These are phyloP conservation scores for Antennarius striatus DNA, from an alignment of 2,113 vertebrate species.

Conservation along the genomic window DNA sequence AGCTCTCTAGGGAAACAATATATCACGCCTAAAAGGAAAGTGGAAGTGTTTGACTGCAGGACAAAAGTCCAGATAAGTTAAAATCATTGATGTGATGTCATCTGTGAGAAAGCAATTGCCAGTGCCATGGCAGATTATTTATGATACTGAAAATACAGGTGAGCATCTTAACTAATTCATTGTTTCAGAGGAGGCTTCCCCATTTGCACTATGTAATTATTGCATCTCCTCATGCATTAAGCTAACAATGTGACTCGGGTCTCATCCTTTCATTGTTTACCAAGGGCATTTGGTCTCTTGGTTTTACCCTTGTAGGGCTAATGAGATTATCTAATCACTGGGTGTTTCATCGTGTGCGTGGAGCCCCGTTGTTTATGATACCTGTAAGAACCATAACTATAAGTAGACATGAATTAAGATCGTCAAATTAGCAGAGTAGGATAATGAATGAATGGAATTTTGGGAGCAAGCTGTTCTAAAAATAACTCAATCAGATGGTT, in stretches of 20 bases:
- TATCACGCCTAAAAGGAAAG: constrained; percentile 72
- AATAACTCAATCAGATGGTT: constrained; percentile 36
- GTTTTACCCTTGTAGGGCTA: constrained; percentile 51
- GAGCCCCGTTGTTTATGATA: constrained; percentile 15
- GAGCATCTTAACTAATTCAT: constrained; percentile 53
- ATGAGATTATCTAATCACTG: constrained; percentile 51
- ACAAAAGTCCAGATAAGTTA: constrained; percentile 75
- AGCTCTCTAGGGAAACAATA: constrained; percentile 75
- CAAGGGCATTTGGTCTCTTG: constrained; percentile 50
- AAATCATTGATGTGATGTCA: constrained; percentile 75
- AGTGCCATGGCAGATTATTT: constrained; percentile 61
- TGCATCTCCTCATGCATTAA: constrained; percentile 28
- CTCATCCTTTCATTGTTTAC: constrained; percentile 59
- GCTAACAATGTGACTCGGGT: constrained; percentile 7
- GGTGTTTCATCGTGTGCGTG: constrained; percentile 34
- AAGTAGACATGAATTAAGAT: constrained; percentile 27
- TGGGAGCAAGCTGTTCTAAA: constrained; percentile 13
- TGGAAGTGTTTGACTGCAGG: constrained; percentile 69
- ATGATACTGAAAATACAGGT: constrained; percentile 59
- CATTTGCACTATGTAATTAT: constrained; percentile 13
- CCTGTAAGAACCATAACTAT: constrained; percentile 31
- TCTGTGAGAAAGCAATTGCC: constrained; percentile 69
- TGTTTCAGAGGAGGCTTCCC: constrained; percentile 5
- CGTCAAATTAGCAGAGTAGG: constrained; percentile 17
- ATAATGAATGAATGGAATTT: constrained; percentile 12